Conservation (phyloP, 2,888 invertebrate genomes). For the Cabera pusaria region DNA sequence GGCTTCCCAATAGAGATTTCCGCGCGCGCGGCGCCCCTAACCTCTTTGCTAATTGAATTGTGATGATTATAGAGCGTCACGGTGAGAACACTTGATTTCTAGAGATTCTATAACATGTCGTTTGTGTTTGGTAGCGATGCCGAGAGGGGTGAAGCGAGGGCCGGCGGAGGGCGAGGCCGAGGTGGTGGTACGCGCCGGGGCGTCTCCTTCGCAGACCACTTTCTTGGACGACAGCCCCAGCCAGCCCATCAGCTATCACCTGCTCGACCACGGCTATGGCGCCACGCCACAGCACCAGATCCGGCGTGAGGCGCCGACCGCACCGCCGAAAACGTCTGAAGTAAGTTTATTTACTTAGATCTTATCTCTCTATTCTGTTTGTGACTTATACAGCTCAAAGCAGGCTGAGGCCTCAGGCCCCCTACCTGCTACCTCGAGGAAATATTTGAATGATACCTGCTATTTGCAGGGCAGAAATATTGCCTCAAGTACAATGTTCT, state of each 20-base stretch:
- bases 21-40: slow-evolving; percentile 82
- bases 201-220: slow-evolving; percentile 81
- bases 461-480: no score
- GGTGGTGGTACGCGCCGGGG: slow-evolving; percentile 77
- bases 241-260: slow-evolving; percentile 87
- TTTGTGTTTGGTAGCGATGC: slow-evolving; percentile 75
- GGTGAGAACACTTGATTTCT: slow-evolving; percentile 36
- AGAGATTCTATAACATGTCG: slow-evolving; percentile 36
- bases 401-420: no score
- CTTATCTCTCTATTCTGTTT: no score
- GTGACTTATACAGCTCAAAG: background rate
- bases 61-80: slow-evolving; percentile 51
- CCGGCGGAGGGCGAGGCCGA: slow-evolving; percentile 81
- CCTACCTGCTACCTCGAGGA: no score
- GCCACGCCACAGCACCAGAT: slow-evolving; percentile 89
- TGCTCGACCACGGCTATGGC: slow-evolving; percentile 94
- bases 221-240: slow-evolving; percentile 77
- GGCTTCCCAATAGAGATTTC: slow-evolving; percentile 71
- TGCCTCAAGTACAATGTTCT: no score
- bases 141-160: slow-evolving; percentile 84
- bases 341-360: no score
- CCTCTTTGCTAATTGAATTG: slow-evolving; percentile 80
- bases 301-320: slow-evolving; percentile 80
- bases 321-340: slow-evolving; percentile 83
- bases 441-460: no score